These are phyloP conservation scores for Hypercompe scribonia DNA, from an alignment of 2,888 invertebrate genomes.

Conservation along the genomic window DNA sequence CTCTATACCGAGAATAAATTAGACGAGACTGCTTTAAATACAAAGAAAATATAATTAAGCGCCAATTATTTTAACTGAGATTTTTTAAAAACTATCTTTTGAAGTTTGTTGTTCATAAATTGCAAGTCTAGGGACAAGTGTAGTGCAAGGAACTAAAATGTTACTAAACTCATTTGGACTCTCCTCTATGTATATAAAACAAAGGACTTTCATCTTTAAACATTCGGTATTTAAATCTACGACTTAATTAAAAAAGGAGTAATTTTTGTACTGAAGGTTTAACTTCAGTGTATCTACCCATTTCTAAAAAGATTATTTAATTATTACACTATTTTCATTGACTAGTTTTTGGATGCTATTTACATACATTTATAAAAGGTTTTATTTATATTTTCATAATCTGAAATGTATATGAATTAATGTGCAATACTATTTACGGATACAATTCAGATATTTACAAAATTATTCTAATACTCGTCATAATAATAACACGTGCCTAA, in stretches of 20 bases:
- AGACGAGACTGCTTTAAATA: constrained; percentile 7
- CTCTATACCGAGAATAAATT: constrained; percentile 17
- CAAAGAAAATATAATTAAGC: too few species aligned
- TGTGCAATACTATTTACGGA: too few species aligned
- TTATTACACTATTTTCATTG: background rate
- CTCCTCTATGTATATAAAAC: background rate
- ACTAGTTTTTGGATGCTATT: background rate
- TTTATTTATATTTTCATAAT: too few species aligned
- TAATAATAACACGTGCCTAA: too few species aligned
- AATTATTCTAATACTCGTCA: too few species aligned
- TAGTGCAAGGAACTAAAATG: background rate
- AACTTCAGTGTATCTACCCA: background rate
- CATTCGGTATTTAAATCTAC: background rate
- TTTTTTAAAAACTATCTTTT: background rate
- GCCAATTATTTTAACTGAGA: background rate
- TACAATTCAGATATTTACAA: too few species aligned
- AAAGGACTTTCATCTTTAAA: background rate
- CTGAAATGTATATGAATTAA: too few species aligned
- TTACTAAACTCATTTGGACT: background rate
- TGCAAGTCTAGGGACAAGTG: background rate
- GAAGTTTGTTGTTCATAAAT: background rate
- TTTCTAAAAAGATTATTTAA: background rate
- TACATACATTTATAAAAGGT: too few species aligned
- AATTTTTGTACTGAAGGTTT: background rate
- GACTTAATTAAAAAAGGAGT: too few species aligned